Base-by-base conservation (phyloP, 2,888 invertebrate genomes). In the Ormyrus labotus region DNA sequence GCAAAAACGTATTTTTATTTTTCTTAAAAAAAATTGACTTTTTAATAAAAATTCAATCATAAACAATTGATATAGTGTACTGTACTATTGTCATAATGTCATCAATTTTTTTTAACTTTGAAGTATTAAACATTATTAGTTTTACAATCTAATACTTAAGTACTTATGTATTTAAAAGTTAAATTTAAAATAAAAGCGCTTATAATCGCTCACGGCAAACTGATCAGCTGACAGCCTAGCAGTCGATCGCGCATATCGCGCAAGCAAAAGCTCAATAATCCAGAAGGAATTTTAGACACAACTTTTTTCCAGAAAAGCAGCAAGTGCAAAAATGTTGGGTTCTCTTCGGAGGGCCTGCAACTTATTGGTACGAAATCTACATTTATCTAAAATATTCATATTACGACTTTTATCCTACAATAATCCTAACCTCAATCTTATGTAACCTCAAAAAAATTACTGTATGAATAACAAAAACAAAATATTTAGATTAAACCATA, bases 321-420 rank as follows among this genome's bases (percentile, higher is more conserved):
- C 6, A 11, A 60, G 34, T 55, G 11, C 19, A 72, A 80, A 76
- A 60, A 84, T 85, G 84, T 63, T 85, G 45, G 55, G 76, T 5
- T 81, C 84, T 11, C 80, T 88, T 72, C 81, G 85, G 77, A 86
- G 83, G 80, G 81, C 84, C 73, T 85, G 84, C 58, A 85, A 83
- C 79, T 84, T 86, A 74, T 80, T 84, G 82, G 88, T 88, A 82
- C 78, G 84, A 80, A 57, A 58, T 45, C n/a, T 50, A 10, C 10
- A 19, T 67, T 13, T 19, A 13, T 7, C 19, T 61, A 53, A 11
- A 57, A 70, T 64, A 51, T 4, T 48, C n/a, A 5, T 57, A 45
- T 48, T n/a, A 77, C 34, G 5, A 8, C 61, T 47, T 45, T 67
- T 47, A 50, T 5, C 0, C 5, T 6, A 10, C 10, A 0, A 10